Percentiles rank a stretch among this genome's conserved stretches.
These are phyloP conservation scores for Drosophila engyochracea DNA, from an alignment of 2,888 invertebrate species.

Conservation along the genomic window DNA sequence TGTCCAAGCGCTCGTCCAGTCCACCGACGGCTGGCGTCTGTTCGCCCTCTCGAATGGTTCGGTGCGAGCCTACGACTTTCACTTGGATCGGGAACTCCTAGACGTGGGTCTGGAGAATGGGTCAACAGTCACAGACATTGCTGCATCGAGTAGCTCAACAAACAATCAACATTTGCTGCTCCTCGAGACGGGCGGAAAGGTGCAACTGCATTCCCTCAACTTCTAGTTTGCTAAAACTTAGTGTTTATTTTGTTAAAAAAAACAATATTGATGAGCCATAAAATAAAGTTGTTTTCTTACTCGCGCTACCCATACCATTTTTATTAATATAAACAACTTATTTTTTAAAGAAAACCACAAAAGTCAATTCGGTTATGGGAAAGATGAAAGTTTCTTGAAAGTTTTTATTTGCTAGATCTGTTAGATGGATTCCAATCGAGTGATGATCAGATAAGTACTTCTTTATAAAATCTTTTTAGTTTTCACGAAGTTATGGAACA, in stretches of 20 bases:
- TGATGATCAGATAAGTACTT: not conserved
- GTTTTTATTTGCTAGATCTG: not conserved
- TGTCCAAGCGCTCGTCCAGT: constrained; percentile 81
- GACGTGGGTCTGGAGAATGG: constrained; percentile 9
- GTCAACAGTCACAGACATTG: constrained; percentile 63
- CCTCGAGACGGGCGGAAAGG: constrained; percentile 63
- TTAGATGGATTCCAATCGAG: not conserved
- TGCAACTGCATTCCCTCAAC: constrained; percentile 63
- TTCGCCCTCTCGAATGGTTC: constrained; percentile 82
- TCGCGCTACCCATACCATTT: not conserved
- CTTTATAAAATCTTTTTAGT: not conserved
- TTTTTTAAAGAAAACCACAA: not conserved
- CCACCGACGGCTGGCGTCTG: constrained; percentile 81
- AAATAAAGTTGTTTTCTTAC: constrained; percentile 37
- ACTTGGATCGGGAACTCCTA: constrained; percentile 72
- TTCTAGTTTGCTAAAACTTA: constrained; percentile 48
- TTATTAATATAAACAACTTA: not conserved
- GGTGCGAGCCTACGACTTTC: constrained; percentile 82
- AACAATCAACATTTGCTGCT: constrained; percentile 66
- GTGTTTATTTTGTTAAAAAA: constrained; percentile 29
- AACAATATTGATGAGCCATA: not conserved
- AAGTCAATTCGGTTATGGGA: not conserved
- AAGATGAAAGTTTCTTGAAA: not conserved
- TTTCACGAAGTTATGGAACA: not conserved
- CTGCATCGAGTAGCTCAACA: constrained; percentile 58